Percentiles rank a stretch among this genome's conserved stretches.
phyloP scores from a whole-genome alignment of 2,113 vertebrate species.

The Oreotrochilus melanogaster region DNA sequence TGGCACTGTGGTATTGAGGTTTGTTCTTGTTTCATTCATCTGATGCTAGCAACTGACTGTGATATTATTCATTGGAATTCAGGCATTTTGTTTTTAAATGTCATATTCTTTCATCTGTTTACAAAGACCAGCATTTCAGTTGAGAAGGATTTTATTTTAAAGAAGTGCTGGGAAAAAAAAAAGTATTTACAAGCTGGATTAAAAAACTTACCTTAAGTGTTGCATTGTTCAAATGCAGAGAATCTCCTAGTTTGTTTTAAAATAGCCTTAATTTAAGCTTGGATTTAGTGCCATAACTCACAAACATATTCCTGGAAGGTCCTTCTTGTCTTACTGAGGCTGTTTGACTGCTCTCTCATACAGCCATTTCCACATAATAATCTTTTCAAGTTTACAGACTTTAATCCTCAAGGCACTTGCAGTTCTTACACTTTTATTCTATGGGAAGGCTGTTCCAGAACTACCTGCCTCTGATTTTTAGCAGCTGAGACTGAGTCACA shows the following conservation, averaged over 20 bases:
- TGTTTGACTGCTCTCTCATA: neutral
- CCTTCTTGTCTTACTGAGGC: neutral
- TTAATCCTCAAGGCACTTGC: neutral
- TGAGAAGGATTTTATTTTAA: neutral
- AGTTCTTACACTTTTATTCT: neutral
- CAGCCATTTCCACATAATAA: neutral
- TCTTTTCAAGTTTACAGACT: neutral
- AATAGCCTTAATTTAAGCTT: neutral
- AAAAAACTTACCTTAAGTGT: rapidly evolving
- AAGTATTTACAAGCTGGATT: neutral
- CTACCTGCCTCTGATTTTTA: neutral
- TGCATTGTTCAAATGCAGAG: neutral
- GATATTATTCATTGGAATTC: neutral
- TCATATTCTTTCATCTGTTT: neutral
- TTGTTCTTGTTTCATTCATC: neutral
- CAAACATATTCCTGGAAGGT: neutral
- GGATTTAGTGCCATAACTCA: neutral
- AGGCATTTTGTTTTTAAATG: neutral
- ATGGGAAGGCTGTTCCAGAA: neutral
- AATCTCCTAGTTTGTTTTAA: neutral
- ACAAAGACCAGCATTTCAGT: neutral
- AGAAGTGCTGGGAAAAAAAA: neutral
- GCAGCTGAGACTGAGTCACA: neutral
- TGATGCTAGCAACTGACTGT: rapidly evolving
- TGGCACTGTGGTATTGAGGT: neutral